Conservation (phyloP, 1,140 invertebrate genomes). For the Neodiprion fabricii region DNA sequence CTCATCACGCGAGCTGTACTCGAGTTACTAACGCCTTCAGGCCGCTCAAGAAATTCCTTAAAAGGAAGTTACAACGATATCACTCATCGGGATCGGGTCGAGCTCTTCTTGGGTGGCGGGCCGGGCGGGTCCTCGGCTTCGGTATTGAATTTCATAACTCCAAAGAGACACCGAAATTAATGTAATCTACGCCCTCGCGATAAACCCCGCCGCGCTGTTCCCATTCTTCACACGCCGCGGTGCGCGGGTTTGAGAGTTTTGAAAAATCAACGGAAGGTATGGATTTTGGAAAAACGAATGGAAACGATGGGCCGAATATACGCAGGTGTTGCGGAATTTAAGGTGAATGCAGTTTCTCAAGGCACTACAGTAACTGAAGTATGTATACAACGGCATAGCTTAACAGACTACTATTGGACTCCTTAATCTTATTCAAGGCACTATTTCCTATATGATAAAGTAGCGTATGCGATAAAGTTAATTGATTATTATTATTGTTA, state of each 20-base stretch:
- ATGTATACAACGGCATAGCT: not conserved
- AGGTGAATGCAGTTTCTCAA: not conserved
- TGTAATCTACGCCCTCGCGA: not conserved
- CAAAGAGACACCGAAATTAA: conserved; percentile 9
- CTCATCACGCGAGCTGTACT: conserved; percentile 32
- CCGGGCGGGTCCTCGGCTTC: conserved; percentile 26
- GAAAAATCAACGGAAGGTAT: too few relatives aligned
- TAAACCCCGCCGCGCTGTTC: not conserved
- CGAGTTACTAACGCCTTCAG: conserved; percentile 29
- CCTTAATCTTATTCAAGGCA: conserved; percentile 52
- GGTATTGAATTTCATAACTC: conserved; percentile 25
- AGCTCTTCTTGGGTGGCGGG: conserved; percentile 21
- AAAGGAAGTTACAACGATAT: conserved; percentile 36
- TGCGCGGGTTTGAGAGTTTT: too few relatives aligned
- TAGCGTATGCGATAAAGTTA: conserved; percentile 39
- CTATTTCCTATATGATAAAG: conserved; percentile 51
- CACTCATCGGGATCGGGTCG: conserved; percentile 31
- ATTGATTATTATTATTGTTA: conserved; percentile 4
- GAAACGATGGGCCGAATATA: too few relatives aligned
- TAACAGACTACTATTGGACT: conserved; percentile 11
- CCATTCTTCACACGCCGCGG: too few relatives aligned
- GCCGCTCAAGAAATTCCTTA: conserved; percentile 26
- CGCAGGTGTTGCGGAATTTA: too few relatives aligned
- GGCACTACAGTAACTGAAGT: conserved; percentile 1
- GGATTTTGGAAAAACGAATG: too few relatives aligned